Base-by-base conservation (phyloP, 92 coral and sea anemone genomes). In the Bergia puertoricense region DNA sequence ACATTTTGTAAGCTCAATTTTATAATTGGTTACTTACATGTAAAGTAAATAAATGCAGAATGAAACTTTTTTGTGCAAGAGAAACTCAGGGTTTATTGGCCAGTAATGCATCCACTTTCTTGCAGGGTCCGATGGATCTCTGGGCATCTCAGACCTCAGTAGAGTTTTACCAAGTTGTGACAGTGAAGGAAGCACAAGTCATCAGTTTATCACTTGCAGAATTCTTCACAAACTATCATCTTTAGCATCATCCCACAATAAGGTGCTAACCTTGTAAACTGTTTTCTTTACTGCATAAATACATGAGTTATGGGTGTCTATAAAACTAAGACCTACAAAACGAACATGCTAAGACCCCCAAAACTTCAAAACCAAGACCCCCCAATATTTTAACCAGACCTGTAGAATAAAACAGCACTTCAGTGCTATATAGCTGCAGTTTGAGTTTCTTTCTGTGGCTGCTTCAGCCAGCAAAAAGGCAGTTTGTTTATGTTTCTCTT, bases 41-140 rank as follows among this genome's bases (percentile, higher is more conserved):
- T 66, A 15, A 5, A 66, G 54, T 48, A 48, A 30, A 30, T 9
- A 15, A 1, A 62, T 18, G 23, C 23, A 62, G 68, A 62, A 0
- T 16, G 23, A 15, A 62, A 51, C 15, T 51, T 62, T 16, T 57
- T 10, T 62, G 68, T 51, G 57, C 15, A 51, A 51, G 2, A 62
- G 23, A 62, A 62, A 2, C 68, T 37, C 50, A 76, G 11, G 80
- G 22, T 22, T 76, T 76, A 2, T 42, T 76, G 80, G 48, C 7
- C 16, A 10, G 2, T 39, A 5, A 50, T 16, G 50, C n/a, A 38
- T 86, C 51, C 36, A 87, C 37, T 71, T 54, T 89, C 9, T 86
- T 11, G 13, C 51, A 96, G 98, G 98, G 98, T 93, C 98, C 14
- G 89, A 92, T 92, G 98, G 98, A 45, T 90, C 90, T 38, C 82